Conservation (phyloP, 2,113 vertebrate genomes). For the Callocephalon fimbriatum region DNA sequence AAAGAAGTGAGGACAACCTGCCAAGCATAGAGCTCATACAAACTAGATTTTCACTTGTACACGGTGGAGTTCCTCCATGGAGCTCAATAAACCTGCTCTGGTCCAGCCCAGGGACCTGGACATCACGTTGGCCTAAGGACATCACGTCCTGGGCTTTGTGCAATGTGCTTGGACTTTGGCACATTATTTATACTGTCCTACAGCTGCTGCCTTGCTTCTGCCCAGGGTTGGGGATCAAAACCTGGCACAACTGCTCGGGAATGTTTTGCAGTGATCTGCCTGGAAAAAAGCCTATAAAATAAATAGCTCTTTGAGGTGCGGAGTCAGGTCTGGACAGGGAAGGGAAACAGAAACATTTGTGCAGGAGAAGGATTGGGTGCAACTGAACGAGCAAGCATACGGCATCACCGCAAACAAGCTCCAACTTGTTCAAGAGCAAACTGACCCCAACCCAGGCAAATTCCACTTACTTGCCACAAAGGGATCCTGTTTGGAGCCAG, state of each 20-base stretch:
- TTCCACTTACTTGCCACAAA: not conserved
- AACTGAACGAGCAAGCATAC: not conserved
- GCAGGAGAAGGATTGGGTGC: conserved; percentile 16
- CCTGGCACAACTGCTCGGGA: not conserved
- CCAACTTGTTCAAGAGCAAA: not conserved
- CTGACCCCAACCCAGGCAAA: not conserved
- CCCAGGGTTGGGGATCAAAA: not conserved
- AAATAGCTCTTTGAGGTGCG: not conserved
- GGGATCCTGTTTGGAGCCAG: not conserved
- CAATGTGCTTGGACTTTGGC: not conserved
- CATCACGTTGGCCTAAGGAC: fast-evolving
- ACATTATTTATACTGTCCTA: not conserved
- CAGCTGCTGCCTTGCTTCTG: not conserved
- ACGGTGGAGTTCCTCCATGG: not conserved
- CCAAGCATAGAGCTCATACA: not conserved
- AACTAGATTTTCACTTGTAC: not conserved
- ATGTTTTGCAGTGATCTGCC: not conserved
- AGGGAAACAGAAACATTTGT: not conserved
- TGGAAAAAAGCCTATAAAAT: not conserved
- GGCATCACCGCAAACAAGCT: not conserved
- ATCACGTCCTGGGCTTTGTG: not conserved
- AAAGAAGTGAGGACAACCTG: not conserved
- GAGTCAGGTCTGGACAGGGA: not conserved
- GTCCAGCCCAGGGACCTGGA: not conserved
- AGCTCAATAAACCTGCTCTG: not conserved